These are phyloP conservation scores for Drosophila eugracilis DNA, from an alignment of 1,140 invertebrate genomes.

Conservation along the genomic window DNA sequence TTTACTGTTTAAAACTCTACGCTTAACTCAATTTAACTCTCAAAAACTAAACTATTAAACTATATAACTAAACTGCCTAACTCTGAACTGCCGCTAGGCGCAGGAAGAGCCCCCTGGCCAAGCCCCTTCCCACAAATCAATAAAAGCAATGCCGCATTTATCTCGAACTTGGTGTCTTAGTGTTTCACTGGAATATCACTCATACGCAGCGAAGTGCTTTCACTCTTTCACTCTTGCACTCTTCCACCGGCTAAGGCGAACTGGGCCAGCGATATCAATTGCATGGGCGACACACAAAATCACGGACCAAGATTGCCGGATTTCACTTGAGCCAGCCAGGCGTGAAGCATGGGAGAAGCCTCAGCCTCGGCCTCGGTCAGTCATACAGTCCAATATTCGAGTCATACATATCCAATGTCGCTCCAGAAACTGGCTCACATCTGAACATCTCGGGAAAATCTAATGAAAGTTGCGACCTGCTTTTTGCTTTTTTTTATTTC, in stretches of 20 bases:
- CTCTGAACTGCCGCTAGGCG: slow-evolving; percentile 34
- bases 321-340: slow-evolving; percentile 65
- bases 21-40: slow-evolving; percentile 32
- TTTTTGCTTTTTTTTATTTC: slow-evolving; percentile 55
- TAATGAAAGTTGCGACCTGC: slow-evolving; percentile 80
- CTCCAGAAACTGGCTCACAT: slow-evolving; percentile 48
- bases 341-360: slow-evolving; percentile 24
- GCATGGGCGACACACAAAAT: slow-evolving; percentile 82
- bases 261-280: slow-evolving; percentile 77
- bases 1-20: slow-evolving; percentile 61
- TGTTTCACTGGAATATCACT: slow-evolving; percentile 48
- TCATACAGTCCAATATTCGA: slow-evolving; percentile 2
- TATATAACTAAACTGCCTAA: slow-evolving; percentile 42
- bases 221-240: slow-evolving; percentile 56
- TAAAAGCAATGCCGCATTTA: slow-evolving; percentile 71
- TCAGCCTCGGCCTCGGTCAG: slow-evolving; percentile 28
- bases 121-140: slow-evolving; percentile 19
- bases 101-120: slow-evolving; percentile 8
- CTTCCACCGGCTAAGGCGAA: slow-evolving; percentile 66
- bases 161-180: slow-evolving; percentile 58
- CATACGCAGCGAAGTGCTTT: slow-evolving; percentile 78
- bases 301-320: slow-evolving; percentile 49
- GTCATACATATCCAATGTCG: slow-evolving; percentile 62
- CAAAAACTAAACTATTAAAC: slow-evolving; percentile 19
- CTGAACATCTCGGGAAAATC: slow-evolving; percentile 56